phyloP scores from a whole-genome alignment of 2,888 invertebrate genomes.

The Dromius quadrimaculatus region DNA sequence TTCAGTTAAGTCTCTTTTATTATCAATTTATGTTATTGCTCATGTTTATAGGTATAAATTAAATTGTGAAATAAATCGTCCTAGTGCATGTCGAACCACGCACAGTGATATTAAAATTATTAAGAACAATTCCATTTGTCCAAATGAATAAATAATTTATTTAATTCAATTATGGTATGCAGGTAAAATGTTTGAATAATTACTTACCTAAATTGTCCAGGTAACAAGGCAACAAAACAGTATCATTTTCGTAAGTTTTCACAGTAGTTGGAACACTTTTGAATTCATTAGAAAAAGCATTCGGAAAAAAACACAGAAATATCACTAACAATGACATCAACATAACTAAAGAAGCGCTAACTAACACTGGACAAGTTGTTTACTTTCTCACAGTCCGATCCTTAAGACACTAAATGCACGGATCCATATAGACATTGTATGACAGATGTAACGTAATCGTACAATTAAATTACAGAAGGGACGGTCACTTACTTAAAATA shows the following conservation, averaged over 20 bases:
- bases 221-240: conserved; percentile 83
- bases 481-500: conserved; percentile 44
- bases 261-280: conserved; percentile 80
- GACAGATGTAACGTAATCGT: conserved; percentile 49
- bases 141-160: not conserved
- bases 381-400: conserved; percentile 8
- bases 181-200: not conserved
- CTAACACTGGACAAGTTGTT: not conserved
- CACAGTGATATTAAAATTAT: too few species aligned
- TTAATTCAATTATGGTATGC: not conserved
- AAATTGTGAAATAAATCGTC: too few species aligned
- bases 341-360: not conserved
- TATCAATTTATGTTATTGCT: too few species aligned
- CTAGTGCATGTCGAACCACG: too few species aligned
- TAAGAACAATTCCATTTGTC: too few species aligned
- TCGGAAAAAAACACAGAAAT: not conserved
- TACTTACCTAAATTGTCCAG: conserved; percentile 74
- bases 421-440: conserved; percentile 39
- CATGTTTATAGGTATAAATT: too few species aligned
- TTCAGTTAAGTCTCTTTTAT: too few species aligned
- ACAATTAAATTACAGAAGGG: conserved; percentile 45
- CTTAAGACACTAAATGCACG: conserved; percentile 17
- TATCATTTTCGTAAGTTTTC: conserved; percentile 82
- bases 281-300: conserved; percentile 65
- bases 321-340: not conserved